Evolutionary conservation across 2,888 invertebrate species (phyloP).

Genomic region (Creontiades dilutus): DNA sequence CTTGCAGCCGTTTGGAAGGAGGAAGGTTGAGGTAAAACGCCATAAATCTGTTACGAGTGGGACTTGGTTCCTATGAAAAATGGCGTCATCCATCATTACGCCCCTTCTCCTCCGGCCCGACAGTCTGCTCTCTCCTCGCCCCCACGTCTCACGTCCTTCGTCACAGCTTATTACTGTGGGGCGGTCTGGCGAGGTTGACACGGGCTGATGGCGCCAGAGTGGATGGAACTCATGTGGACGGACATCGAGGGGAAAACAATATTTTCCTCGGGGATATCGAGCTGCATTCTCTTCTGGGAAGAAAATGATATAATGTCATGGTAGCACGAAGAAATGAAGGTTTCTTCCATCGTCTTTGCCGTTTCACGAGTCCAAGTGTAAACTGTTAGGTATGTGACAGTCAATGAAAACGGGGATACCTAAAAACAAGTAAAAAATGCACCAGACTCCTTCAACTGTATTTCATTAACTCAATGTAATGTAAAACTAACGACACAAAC

Average conservation of each 20-base stretch:
- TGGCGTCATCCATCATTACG: conserved; percentile 36
- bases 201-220: conserved; percentile 39
- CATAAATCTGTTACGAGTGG: conserved; percentile 42
- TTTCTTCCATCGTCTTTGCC: neutral
- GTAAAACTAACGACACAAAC: neutral
- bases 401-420: no score
- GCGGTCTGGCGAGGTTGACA: conserved; percentile 13
- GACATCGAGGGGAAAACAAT: conserved; percentile 24
- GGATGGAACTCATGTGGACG: conserved; percentile 12
- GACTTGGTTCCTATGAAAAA: conserved; percentile 34
- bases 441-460: neutral
- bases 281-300: neutral
- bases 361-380: neutral
- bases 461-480: neutral
- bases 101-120: neutral
- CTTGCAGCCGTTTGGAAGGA: neutral
- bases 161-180: neutral
- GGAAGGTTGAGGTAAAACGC: conserved; percentile 42
- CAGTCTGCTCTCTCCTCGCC: neutral
- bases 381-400: neutral
- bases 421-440: no score
- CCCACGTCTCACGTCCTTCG: neutral
- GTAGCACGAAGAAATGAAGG: neutral
- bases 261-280: conserved; percentile 32
- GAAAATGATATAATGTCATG: neutral